A percentile compares a stretch with the other conserved stretches of the same genome.
These are phyloP conservation scores for Parasteatoda lunata DNA, from an alignment of 2,888 invertebrate species.

Conservation along the genomic window DNA sequence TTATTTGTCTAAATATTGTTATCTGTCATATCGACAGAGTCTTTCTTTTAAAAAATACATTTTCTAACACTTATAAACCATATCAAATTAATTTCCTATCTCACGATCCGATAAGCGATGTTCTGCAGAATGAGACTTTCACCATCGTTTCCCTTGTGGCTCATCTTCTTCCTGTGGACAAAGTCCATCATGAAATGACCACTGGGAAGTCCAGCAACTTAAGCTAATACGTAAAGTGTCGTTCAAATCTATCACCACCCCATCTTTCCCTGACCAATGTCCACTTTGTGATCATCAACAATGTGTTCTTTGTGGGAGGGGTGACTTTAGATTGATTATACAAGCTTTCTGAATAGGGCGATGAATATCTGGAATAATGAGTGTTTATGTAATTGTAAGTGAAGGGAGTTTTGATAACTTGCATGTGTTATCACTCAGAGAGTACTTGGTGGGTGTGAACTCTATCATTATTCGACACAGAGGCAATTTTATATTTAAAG, in stretches of 20 bases:
- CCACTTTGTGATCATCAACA: background rate
- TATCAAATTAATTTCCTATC: background rate
- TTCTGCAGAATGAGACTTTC: conserved; percentile 26
- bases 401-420: background rate
- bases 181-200: conserved; percentile 28
- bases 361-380: conserved; percentile 38
- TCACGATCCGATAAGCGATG: conserved; percentile 16
- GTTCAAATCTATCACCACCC: background rate
- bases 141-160: conserved; percentile 27
- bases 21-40: no score
- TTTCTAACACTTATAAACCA: no score
- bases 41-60: no score
- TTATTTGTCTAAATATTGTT: no score
- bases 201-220: conserved; percentile 5
- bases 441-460: background rate
- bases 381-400: conserved; percentile 36
- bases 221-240: background rate
- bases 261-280: background rate
- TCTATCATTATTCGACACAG: background rate
- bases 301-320: background rate
- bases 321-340: conserved; percentile 31
- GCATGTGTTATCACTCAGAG: background rate
- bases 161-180: conserved; percentile 28
- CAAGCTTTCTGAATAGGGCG: conserved; percentile 10
- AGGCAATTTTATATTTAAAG: background rate